Base-by-base conservation (phyloP, 53 echinoderm and acorn worm genomes). In the Holothuria scabra region DNA sequence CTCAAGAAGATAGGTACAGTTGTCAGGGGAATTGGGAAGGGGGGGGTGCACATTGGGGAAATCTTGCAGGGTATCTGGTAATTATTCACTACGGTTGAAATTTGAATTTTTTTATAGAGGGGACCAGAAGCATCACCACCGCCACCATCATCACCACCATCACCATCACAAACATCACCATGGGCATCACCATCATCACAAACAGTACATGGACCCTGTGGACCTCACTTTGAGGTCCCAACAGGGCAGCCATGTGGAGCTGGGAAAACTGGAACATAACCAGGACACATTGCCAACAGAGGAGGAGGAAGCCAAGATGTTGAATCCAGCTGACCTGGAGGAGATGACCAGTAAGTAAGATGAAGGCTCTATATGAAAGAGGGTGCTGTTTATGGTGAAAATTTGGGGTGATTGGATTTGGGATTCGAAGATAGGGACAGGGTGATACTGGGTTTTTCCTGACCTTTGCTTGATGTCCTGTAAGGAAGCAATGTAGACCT, bases 321-420 rank as follows among this genome's bases (percentile, higher is more conserved):
- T 96, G 74, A 93, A 91, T 61, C 82, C 85, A 31, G 93, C 90
- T 18, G 93, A 93, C 64, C 67, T 92, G 19, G 96, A 93, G 46
- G 91, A 91, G 31, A 96, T 96, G 88, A 93, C 93, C 9, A 85
- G 96, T 96, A 80, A 93, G 91, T 82, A 41, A 41, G 7, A 10
- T 41, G 41, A 5, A 26, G 6, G 41, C 10, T 8, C 0, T 10
- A 1, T 48, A 12, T 35, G 35, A 13, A 12, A 13, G 48, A 48
- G 11, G 1, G 48, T 8, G 12, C 18, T 16, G 18, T 14, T 16
- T 52, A 18, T 1, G 52, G 41, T 41, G 52, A 2, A 2, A 4
- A 2, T 3, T 52, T 14, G 14, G 18, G 8, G 52, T 4, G 52
- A 6, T 41, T 41, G 41, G 41, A 41, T 41, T 2, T 8, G 0